Evolutionary conservation across 2,888 invertebrate genomes (phyloP), one percentile per base, ranked within the genome.

Genomic region (Empis livida): DNA sequence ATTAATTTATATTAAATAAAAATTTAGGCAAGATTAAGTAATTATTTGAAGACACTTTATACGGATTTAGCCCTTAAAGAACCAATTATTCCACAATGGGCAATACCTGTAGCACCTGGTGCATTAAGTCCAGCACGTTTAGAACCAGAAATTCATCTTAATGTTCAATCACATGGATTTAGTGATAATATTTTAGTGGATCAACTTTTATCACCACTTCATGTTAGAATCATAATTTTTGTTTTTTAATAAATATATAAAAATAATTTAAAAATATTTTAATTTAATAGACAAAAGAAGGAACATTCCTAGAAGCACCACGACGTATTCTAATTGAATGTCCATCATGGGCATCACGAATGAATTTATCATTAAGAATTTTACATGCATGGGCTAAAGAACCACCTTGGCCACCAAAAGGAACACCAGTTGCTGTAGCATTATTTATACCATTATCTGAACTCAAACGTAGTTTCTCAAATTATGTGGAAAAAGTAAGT

Each of bases 351-450:
- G 70, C 71, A 47, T 73, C 74, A 27, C 69, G 74, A 51, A 73
- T 72, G 30, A 71, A 72, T 13, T 61, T 75, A 9, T 71, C 72
- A 41, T 62, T 75, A 38, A 67, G 73, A 30, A 62, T 75, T n/a
- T 64, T 75, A 11, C 71, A 74, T 57, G 73, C 74, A 8, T 76
- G 76, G 76, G 73, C 74, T 3, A 71, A 70, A 32, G 71, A 73
- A 52, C 61, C 61, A 27, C 61, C 61, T 20, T 63, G 64, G 62
- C 60, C 62, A 16, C 55, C 56, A 9, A 58, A 60, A 43, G 70
- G 67, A 20, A 70, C 71, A 4, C 68, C 70, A 15, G 68, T 73
- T n/a, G 70, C 70, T 10, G 55, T 73, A 48, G 71, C 72, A 8
- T 65, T 75, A 38, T 71, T 75, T 55, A 68, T 76, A 20, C 74